Base-by-base conservation (phyloP, 2,113 vertebrate genomes). In the Lepidothrix coronata region DNA sequence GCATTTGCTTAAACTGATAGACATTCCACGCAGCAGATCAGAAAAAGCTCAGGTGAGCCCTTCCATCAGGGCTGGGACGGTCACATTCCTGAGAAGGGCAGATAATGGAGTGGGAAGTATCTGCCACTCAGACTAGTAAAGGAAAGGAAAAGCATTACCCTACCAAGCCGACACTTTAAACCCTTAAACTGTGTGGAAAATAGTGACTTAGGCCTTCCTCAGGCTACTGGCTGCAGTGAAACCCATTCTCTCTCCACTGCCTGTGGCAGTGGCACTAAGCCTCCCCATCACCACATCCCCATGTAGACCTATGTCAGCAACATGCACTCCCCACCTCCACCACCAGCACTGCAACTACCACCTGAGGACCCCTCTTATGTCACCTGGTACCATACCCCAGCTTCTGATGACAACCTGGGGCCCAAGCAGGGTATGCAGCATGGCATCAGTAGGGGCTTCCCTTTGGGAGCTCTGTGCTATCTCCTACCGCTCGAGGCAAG, bases 51-150 rank as follows among this genome's bases (percentile, higher is more conserved):
- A 28, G 8, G 46, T 24, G 43, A 58, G 31, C 33, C n/a, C 43
- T 66, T 49, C 59, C n/a, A 41, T 19, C n/a, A 35, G n/a, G 33
- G 37, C 24, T 73, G 23, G 22, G n/a, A 9, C 27, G 57, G 31
- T 10, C 19, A 44, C 22, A 7, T 43, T 4, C 0, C 30, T 49
- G 62, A 0, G 0, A 67, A 63, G 39, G 24, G 9, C n/a, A 59
- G 54, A n/a, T 3, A 21, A n/a, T 6, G 14, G 12, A 3, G 3
- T 20, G 30, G 27, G 48, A 9, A 67, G 33, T 6, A 30, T 12
- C 37, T 61, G 30, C 33, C 23, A 61, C 14, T 12, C 55, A 58
- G 28, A n/a, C 7, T 4, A 22, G 49, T 0, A 39, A 44, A 55
- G 37, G 43, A 73, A 74, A 84, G 11, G 4, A 72, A 85, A 78